Conservation (phyloP, 1,140 invertebrate species). For the Dolichoris vasculosae region DNA sequence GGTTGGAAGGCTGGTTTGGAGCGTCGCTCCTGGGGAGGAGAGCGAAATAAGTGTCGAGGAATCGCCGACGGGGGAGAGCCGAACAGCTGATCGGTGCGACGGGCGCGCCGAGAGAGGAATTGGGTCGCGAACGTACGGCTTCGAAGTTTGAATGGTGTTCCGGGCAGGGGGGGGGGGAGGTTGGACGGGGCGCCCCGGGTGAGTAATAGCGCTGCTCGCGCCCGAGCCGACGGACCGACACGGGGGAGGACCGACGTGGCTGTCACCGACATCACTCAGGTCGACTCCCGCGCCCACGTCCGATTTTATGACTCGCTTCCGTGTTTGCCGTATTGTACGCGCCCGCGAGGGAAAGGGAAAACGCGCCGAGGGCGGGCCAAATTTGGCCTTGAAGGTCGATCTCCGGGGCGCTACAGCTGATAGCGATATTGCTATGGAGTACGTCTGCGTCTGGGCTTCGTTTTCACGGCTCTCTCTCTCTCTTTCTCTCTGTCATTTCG, state of each 20-base stretch:
- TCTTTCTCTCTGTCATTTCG: no score
- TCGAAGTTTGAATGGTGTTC: slow-evolving; percentile 65
- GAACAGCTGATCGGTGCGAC: slow-evolving; percentile 37
- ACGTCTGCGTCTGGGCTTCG: no score
- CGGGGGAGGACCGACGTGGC: slow-evolving; percentile 43
- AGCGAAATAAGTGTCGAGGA: neutral
- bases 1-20: no score
- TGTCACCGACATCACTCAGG: slow-evolving; percentile 68
- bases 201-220: slow-evolving; percentile 64
- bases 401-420: neutral
- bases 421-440: no score
- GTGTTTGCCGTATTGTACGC: neutral
- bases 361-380: neutral
- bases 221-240: slow-evolving; percentile 43
- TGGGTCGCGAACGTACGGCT: slow-evolving; percentile 66
- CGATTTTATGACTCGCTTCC: slow-evolving; percentile 65
- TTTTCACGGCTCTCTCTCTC: no score
- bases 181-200: slow-evolving; percentile 56
- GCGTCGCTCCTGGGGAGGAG: no score
- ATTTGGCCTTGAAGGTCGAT: slow-evolving; percentile 36
- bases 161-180: slow-evolving; percentile 19
- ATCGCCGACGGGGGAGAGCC: neutral
- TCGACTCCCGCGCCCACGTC: slow-evolving; percentile 56
- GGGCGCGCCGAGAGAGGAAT: slow-evolving; percentile 56
- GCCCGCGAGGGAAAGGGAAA: slow-evolving; percentile 24